phyloP scores from a whole-genome alignment of 2,113 vertebrate genomes.

The Anser cygnoides region DNA sequence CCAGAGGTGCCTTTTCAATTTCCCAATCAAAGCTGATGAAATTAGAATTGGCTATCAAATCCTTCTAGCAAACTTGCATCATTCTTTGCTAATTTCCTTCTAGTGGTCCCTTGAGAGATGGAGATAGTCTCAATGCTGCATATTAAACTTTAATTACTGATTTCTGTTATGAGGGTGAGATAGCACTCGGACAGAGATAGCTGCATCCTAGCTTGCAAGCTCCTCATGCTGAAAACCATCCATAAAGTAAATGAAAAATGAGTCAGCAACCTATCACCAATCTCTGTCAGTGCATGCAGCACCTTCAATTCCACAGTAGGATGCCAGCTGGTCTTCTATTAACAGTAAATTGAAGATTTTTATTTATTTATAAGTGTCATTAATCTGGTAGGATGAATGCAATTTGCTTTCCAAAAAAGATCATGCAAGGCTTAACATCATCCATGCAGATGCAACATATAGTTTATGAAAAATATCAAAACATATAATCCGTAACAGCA shows the following conservation, averaged over 20 bases:
- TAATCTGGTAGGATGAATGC: conserved; percentile 40
- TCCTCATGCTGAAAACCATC: conserved; percentile 6
- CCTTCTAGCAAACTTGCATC: conserved; percentile 35
- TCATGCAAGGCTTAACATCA: background rate
- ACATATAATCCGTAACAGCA: background rate
- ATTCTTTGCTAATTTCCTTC: conserved; percentile 57
- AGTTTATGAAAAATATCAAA: background rate
- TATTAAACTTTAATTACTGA: conserved; percentile 69
- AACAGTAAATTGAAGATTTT: conserved; percentile 54
- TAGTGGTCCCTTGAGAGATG: conserved; percentile 42
- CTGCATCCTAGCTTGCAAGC: conserved; percentile 22
- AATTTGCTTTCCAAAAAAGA: conserved; percentile 4
- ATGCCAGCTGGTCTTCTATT: conserved; percentile 53
- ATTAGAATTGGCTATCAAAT: conserved; percentile 64
- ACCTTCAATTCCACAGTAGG: conserved; percentile 33
- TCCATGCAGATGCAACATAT: background rate
- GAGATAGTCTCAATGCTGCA: conserved; percentile 35
- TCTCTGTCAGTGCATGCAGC: conserved; percentile 23
- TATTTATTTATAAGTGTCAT: conserved; percentile 62
- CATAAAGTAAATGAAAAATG: conserved; percentile 53
- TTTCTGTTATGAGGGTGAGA: conserved; percentile 17
- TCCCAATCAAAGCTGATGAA: conserved; percentile 39
- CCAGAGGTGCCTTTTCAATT: conserved; percentile 35
- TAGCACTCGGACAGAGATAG: background rate
- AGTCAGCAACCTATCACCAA: conserved; percentile 36